Evolutionary conservation across 2,888 invertebrate species (phyloP).

Genomic region (Therioaphis trifolii): DNA sequence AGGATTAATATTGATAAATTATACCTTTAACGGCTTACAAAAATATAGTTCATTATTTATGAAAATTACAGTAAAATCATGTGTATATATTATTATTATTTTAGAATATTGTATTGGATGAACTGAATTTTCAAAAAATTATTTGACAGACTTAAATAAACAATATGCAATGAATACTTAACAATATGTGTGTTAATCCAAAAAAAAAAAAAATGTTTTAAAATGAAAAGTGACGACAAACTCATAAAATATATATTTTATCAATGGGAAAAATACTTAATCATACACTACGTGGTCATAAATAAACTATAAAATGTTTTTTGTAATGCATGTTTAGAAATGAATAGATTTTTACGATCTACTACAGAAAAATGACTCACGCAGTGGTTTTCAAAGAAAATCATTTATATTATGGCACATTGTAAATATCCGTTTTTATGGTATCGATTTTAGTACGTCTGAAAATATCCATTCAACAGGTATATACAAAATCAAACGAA

Average conservation of each 20-base stretch:
- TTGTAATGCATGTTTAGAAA: background rate
- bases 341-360: constrained; percentile 48
- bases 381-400: background rate
- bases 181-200: too few species aligned
- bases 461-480: background rate
- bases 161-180: too few species aligned
- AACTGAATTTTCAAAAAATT: constrained; percentile 1
- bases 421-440: background rate
- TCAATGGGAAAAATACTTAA: constrained; percentile 38
- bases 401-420: background rate
- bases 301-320: constrained; percentile 48
- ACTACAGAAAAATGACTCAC: constrained; percentile 13
- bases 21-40: too few species aligned
- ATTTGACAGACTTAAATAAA: background rate
- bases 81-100: too few species aligned
- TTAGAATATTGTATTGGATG: background rate
- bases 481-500: background rate
- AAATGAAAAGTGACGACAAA: constrained; percentile 26
- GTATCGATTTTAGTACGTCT: background rate
- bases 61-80: too few species aligned
- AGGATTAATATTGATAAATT: too few species aligned
- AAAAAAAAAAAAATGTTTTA: background rate
- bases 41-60: too few species aligned
- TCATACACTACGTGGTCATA: constrained; percentile 14
- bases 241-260: constrained; percentile 45